Conservation (phyloP, 2,797 vertebrate species). For the Crenuchus spilurus region DNA sequence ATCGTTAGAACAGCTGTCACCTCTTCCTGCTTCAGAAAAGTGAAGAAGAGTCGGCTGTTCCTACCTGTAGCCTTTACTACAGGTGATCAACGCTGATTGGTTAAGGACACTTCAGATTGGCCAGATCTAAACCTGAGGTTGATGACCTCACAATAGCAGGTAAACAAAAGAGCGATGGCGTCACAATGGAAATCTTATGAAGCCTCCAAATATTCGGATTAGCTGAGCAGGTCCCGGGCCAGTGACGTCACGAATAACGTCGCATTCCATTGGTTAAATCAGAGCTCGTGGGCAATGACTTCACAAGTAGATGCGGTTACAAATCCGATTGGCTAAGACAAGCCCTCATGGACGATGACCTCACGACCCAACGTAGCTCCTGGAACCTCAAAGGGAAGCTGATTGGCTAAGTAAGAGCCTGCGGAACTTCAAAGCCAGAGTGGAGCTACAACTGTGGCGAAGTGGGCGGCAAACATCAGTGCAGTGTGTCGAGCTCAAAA, state of each 20-base stretch:
- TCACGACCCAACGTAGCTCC: constrained; percentile 72
- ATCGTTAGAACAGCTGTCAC: constrained; percentile 1
- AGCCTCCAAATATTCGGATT: too few species aligned
- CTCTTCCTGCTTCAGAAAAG: constrained; percentile 27
- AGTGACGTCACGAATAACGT: too few species aligned
- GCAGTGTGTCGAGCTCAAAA: constrained; percentile 26
- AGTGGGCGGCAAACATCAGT: constrained; percentile 65
- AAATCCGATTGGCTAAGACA: not conserved
- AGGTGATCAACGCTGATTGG: too few species aligned
- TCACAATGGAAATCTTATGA: not conserved
- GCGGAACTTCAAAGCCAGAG: constrained; percentile 90
- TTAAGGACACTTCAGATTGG: too few species aligned
- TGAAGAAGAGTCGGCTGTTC: not conserved
- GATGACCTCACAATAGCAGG: not conserved
- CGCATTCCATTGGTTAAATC: not conserved
- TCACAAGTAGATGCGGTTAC: not conserved
- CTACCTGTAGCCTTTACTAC: constrained; percentile 27
- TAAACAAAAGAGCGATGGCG: too few species aligned
- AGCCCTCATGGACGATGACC: constrained; percentile 66
- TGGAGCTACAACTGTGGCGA: constrained; percentile 86
- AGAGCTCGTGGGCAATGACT: not conserved
- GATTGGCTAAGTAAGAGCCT: constrained; percentile 85
- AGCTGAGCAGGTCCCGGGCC: too few species aligned
- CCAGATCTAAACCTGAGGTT: not conserved
- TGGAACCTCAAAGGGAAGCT: constrained; percentile 64